A percentile compares a stretch with the other conserved stretches of the same genome.
Conservation (phyloP, 1,140 invertebrate genomes). For the Trichonephila clavata region DNA sequence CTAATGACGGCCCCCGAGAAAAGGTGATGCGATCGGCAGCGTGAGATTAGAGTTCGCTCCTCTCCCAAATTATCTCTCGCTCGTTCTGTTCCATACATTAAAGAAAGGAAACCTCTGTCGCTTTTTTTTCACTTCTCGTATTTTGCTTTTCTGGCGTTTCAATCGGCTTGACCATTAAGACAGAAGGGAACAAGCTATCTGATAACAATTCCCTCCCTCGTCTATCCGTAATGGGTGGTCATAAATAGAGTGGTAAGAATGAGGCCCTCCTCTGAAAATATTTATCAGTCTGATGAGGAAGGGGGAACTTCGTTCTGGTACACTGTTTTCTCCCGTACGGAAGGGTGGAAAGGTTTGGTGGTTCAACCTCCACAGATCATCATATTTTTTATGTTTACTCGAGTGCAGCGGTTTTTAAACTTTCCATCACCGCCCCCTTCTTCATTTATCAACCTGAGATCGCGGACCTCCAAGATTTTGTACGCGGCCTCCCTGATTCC, state of each 20-base stretch:
- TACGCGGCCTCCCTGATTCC: no score
- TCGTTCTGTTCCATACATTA: background rate
- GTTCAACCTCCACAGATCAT: no score
- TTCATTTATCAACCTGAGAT: no score
- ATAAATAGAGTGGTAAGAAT: background rate
- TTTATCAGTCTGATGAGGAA: background rate
- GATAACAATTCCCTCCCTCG: background rate
- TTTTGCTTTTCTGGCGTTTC: background rate
- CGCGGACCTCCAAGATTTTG: no score
- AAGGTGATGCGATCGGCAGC: constrained; percentile 62
- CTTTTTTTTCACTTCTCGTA: background rate
- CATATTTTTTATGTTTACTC: no score
- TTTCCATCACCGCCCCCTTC: no score
- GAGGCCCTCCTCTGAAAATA: background rate
- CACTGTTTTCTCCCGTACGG: no score
- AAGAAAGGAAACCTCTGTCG: background rate
- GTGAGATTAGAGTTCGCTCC: constrained; percentile 5
- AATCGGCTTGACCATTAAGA: constrained; percentile 17
- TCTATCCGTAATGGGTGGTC: background rate
- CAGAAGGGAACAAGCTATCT: background rate
- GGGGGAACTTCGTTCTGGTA: no score
- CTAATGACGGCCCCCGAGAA: constrained; percentile 15
- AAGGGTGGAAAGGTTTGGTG: no score
- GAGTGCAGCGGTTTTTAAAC: no score
- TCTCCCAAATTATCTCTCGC: background rate